Evolutionary conservation across 2,888 invertebrate genomes (phyloP), one percentile per base, ranked within the genome.

Genomic region (Eurytoma californica): DNA sequence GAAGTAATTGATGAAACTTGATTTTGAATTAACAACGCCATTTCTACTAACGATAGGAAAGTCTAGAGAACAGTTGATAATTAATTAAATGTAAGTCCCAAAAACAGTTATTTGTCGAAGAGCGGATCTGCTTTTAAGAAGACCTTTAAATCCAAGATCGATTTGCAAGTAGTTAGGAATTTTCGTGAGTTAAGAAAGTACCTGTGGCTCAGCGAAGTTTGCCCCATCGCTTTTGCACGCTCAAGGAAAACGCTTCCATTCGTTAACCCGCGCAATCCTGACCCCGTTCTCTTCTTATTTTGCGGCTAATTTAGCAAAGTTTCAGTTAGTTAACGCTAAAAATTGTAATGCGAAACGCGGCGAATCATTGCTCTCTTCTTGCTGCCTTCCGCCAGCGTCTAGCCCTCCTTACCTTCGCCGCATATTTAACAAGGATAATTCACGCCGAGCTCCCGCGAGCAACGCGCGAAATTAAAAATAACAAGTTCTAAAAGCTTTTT

Each of bases 131-230:
- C 39, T 39, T 39, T 39, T 7, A 7, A 9, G 9, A 39, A 39
- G 39, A 39, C 9, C 39, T 39, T 39, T 9, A 39, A 39, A 39
- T 39, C 39, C 39, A 9, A 53, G 66, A 39, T 73, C 78, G 58
- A 74, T 79, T 65, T 74, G 51, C 73, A 74, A 65, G 73, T 68
- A 53, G 72, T 28, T 53, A 20, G 74, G 63, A 79, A 69, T 72
- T 61, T 58, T 74, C 65, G 49, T 57, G 65, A 79, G 79, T 79
- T 79, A 74, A 79, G 69, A 58, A 79, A 79, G 74, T 79, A 79
- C 69, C 79, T 74, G 79, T 79, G 79, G 79, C 74, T 74, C 58
- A 58, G 58, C 60, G 74, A 79, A 79, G 73, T 78, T 78, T 18
- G 55, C 61, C n/a, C 20, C 55, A 24, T 47, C 49, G 55, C 39